Percentiles rank a stretch among this genome's conserved stretches.
Evolutionary conservation across 2,797 vertebrate genomes (phyloP).

Genomic region (Sternotherus odoratus): DNA sequence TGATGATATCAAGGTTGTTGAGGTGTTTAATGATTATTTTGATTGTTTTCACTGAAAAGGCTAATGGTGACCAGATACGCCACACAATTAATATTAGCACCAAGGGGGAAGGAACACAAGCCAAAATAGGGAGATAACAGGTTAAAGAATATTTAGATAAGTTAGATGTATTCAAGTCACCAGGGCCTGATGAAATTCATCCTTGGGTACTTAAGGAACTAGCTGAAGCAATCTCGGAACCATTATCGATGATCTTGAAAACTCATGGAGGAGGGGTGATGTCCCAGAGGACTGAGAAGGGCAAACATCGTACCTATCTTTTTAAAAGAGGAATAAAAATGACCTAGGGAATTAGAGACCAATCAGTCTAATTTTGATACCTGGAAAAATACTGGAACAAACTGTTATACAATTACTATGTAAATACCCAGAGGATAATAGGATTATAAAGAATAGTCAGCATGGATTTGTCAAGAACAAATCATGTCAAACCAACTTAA

Average conservation of each 20-base stretch:
- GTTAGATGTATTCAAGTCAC: background rate
- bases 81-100: background rate
- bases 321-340: background rate
- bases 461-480: background rate
- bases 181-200: background rate
- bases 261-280: background rate
- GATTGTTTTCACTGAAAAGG: background rate
- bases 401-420: background rate
- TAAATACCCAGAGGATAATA: background rate
- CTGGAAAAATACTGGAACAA: too few relatives aligned
- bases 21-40: background rate
- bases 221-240: background rate
- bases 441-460: background rate
- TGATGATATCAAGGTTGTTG: background rate
- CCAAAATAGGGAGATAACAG: background rate
- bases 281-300: background rate
- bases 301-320: background rate
- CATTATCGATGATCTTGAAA: background rate
- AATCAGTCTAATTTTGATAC: background rate
- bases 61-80: background rate
- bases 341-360: background rate
- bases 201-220: background rate
- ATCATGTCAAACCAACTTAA: background rate
- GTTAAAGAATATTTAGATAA: background rate
- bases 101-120: background rate